A percentile compares a stretch with the other conserved stretches of the same genome.
phyloP scores from a whole-genome alignment of 2,113 vertebrate species.

The Amblyornis subalaris region DNA sequence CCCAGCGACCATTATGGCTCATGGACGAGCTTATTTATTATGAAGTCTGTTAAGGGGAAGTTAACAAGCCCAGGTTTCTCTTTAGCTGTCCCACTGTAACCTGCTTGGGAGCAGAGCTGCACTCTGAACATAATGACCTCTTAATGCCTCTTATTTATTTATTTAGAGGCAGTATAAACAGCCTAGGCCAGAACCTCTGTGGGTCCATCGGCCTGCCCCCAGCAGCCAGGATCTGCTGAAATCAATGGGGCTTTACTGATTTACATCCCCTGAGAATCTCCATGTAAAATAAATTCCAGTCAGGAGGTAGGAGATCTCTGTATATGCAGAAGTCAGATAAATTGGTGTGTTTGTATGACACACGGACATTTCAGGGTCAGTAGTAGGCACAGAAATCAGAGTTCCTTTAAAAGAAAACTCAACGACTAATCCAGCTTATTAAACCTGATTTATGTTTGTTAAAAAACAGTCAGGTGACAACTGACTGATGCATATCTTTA shows the following conservation, averaged over 20 bases:
- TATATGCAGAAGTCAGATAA: background rate
- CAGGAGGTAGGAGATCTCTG: background rate
- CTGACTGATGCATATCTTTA: slow-evolving; percentile 48
- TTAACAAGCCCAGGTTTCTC: slow-evolving; percentile 21
- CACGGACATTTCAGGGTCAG: background rate
- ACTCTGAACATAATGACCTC: slow-evolving; percentile 17
- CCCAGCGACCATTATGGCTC: background rate
- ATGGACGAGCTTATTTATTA: background rate
- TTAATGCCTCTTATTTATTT: slow-evolving; percentile 56
- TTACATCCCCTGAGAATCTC: slow-evolving; percentile 26
- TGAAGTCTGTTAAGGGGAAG: background rate
- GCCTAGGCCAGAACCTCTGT: background rate
- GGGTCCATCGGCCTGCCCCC: background rate
- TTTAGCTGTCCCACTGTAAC: slow-evolving; percentile 37
- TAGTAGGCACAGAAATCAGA: background rate
- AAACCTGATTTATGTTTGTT: slow-evolving; percentile 51
- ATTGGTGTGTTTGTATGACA: background rate
- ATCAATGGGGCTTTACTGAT: slow-evolving; percentile 26
- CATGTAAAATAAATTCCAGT: slow-evolving; percentile 9
- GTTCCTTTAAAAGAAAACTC: background rate
- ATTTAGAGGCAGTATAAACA: slow-evolving; percentile 47
- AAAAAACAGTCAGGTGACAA: slow-evolving; percentile 54
- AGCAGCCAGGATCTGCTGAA: slow-evolving; percentile 16
- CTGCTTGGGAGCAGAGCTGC: slow-evolving; percentile 22
- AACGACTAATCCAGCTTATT: background rate